A percentile compares a stretch with the other conserved stretches of the same genome.
phyloP scores from a whole-genome alignment of 2,113 vertebrate genomes.

The Cavia aperea region DNA sequence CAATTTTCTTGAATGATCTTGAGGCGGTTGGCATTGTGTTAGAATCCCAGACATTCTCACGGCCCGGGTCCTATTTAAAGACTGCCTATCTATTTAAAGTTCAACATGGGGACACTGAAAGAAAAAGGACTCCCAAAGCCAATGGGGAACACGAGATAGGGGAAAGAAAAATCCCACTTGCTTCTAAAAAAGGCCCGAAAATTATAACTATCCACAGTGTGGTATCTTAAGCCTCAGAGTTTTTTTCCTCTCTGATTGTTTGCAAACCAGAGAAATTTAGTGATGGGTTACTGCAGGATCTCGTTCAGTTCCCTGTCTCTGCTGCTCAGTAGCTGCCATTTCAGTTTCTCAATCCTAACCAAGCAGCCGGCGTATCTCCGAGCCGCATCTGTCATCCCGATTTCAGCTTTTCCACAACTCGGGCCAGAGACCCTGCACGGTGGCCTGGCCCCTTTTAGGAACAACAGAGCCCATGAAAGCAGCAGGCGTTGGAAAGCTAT shows the following conservation, averaged over 20 bases:
- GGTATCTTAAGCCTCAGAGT: conserved; percentile 44
- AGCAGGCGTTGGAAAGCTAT: conserved; percentile 58
- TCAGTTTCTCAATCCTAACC: conserved; percentile 2
- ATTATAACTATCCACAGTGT: conserved; percentile 34
- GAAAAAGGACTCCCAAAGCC: conserved; percentile 59
- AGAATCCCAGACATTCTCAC: conserved; percentile 75
- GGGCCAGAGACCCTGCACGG: conserved; percentile 31
- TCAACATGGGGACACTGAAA: conserved; percentile 4
- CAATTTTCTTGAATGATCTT: conserved; percentile 26
- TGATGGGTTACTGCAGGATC: conserved; percentile 61
- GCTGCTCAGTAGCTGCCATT: neutral
- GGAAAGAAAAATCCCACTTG: conserved; percentile 33
- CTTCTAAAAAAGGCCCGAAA: conserved; percentile 63
- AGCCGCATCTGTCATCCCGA: neutral
- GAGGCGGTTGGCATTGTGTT: conserved; percentile 46
- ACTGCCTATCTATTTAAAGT: conserved; percentile 77
- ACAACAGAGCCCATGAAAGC: conserved; percentile 53
- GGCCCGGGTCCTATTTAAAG: conserved; percentile 74
- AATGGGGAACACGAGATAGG: conserved; percentile 4
- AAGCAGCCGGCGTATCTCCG: neutral
- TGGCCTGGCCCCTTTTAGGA: conserved; percentile 48
- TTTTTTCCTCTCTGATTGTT: conserved; percentile 21
- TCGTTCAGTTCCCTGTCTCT: neutral
- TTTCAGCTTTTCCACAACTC: neutral
- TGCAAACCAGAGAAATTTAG: conserved; percentile 62